phyloP scores from a whole-genome alignment of 1,140 invertebrate species.

The Drosophila kikkawai region DNA sequence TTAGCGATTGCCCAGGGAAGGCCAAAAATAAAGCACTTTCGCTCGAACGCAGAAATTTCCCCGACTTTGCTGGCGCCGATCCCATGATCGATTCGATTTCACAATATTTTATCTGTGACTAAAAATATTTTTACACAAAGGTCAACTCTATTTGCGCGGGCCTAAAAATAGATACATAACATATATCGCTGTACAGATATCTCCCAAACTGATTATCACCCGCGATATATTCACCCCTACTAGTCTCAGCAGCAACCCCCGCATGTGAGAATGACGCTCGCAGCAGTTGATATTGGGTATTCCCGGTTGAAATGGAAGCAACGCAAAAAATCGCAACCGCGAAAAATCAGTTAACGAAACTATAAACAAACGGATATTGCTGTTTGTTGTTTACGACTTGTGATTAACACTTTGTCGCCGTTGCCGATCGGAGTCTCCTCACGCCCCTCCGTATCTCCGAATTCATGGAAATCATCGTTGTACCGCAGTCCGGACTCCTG shows the following conservation, averaged over 20 bases:
- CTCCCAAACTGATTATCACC: conserved; percentile 28
- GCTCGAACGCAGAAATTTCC: conserved; percentile 4
- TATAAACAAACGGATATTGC: conserved; percentile 64
- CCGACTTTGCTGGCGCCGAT: conserved; percentile 6
- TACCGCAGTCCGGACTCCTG: conserved; percentile 23
- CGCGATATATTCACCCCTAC: not conserved
- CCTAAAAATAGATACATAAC: conserved; percentile 51
- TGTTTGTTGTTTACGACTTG: conserved; percentile 66
- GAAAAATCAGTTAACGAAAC: conserved; percentile 60
- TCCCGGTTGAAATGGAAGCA: conserved; percentile 20
- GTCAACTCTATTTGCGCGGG: conserved; percentile 55
- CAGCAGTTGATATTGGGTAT: conserved; percentile 29
- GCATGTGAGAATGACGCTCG: conserved; percentile 30
- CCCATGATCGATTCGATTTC: conserved; percentile 57
- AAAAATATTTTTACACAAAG: conserved; percentile 48
- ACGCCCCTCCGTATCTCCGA: not conserved
- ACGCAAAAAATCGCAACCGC: conserved; percentile 11
- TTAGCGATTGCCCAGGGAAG: conserved; percentile 21
- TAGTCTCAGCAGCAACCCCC: too few species aligned
- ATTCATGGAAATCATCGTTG: conserved; percentile 49
- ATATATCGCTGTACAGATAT: conserved; percentile 6
- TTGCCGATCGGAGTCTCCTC: conserved; percentile 12
- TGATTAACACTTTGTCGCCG: conserved; percentile 62
- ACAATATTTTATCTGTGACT: conserved; percentile 46
- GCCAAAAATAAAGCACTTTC: conserved; percentile 42